Base-by-base conservation (phyloP, 2,888 invertebrate genomes). In the Lasiommata megera region DNA sequence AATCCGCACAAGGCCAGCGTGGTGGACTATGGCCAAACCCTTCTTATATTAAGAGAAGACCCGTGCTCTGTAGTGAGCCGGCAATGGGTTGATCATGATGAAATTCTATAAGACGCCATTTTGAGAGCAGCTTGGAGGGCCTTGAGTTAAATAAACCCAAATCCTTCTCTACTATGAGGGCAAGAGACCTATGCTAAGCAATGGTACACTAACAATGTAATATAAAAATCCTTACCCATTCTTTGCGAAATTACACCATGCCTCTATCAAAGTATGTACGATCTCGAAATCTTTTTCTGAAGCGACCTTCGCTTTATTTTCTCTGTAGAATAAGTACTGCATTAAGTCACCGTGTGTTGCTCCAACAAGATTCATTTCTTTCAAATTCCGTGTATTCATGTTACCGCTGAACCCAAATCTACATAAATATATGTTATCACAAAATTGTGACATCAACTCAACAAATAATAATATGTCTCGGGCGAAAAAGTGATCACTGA, bases 261-360 rank as follows among this genome's bases (percentile, higher is more conserved):
- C 68, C 51, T 88, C 84, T 3, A 70, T 73, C 6, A 90, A 43
- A 61, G 80, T 76, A 1, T 77, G 65, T 0, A 84, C 68, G 1
- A 88, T 68, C 48, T 74, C 61, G 1, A 55, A 56, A 65, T 89
- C 89, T 1, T 65, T 67, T 0, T 74, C 67, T 0, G 63, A 66
- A 14, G 73, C 71, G 48, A 72, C 69, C 0, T 71, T 65, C 2
- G 74, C 76, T 61, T 88, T 88, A 31, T 55, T 76, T 14, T 76
- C 67, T 17, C 76, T 84, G 61, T 83, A 88, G 60, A 89, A 88
- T 41, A 80, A 69, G 36, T 89, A 89, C 16, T 82, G 85, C 0
- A 86, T 69, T 28, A 84, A 69, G 60, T 90, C 90, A 0, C 88
- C 85, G 36, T 90, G 90, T 0, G 80, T 69, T 0, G 88, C 79